A percentile compares a stretch with the other conserved stretches of the same genome.
Evolutionary conservation across 2,113 vertebrate genomes (phyloP).

Genomic region (Setophaga kirtlandii): DNA sequence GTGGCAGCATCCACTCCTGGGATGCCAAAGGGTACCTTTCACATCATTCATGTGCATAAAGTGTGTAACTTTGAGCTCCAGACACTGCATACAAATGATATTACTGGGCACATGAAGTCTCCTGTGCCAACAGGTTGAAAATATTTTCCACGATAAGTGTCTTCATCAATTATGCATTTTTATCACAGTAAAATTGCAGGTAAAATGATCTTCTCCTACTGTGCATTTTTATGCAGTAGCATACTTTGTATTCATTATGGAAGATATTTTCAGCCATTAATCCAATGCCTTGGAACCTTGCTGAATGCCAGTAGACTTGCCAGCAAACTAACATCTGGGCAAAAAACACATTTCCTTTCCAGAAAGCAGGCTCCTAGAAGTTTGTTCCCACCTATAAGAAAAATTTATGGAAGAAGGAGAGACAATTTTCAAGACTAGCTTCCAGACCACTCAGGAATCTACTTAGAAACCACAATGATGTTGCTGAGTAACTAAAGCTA

Average conservation of each 20-base stretch:
- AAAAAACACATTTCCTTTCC: background rate
- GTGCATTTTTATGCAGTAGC: background rate
- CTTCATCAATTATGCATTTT: background rate
- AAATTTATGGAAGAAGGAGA: background rate
- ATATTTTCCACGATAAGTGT: background rate
- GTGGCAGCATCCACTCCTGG: background rate
- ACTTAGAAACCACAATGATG: background rate
- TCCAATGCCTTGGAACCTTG: background rate
- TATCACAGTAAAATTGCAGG: background rate
- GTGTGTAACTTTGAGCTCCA: background rate
- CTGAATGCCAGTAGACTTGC: background rate
- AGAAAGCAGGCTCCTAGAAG: background rate
- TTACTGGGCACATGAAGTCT: background rate
- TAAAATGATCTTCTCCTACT: background rate
- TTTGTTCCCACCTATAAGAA: background rate
- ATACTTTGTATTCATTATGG: background rate
- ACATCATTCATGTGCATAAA: background rate
- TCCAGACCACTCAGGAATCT: background rate
- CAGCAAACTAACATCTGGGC: background rate
- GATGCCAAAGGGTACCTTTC: background rate
- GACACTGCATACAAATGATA: background rate
- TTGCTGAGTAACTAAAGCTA: background rate
- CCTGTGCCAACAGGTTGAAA: background rate
- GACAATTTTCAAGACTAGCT: background rate
- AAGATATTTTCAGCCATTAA: background rate